Conservation (phyloP, 2,888 invertebrate species). For the Saturnia pavonia region DNA sequence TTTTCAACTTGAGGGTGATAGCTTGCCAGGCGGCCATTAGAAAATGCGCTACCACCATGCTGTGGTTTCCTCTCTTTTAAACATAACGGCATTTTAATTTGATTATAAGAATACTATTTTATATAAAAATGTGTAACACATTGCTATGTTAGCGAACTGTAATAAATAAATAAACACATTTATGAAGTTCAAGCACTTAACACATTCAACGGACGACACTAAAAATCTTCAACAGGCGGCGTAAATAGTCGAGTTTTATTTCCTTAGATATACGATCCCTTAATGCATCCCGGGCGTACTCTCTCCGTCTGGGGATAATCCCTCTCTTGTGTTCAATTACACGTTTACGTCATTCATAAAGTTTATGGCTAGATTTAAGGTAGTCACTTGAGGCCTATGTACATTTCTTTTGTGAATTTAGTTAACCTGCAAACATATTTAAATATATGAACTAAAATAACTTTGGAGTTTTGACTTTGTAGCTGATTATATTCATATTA, state of each 20-base stretch:
- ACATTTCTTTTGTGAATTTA: background rate
- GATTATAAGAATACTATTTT: too few relatives aligned
- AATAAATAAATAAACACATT: background rate
- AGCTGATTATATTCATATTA: too few relatives aligned
- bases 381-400: background rate
- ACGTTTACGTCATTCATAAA: conserved; percentile 19
- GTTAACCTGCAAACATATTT: too few relatives aligned
- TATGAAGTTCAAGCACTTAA: background rate
- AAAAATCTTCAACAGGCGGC: conserved; percentile 5
- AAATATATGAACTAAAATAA: too few relatives aligned
- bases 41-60: too few relatives aligned
- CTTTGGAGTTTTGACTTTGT: too few relatives aligned
- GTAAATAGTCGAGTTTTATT: conserved; percentile 15
- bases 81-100: too few relatives aligned
- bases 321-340: conserved; percentile 27
- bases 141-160: too few relatives aligned
- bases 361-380: conserved; percentile 6
- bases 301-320: conserved; percentile 24
- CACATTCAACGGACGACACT: conserved; percentile 5
- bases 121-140: too few relatives aligned
- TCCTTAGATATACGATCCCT: conserved; percentile 14
- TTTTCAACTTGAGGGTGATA: too few relatives aligned
- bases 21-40: too few relatives aligned
- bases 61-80: too few relatives aligned
- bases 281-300: conserved; percentile 1